Conservation (phyloP, 2,888 invertebrate genomes). For the Idaea biselata region DNA sequence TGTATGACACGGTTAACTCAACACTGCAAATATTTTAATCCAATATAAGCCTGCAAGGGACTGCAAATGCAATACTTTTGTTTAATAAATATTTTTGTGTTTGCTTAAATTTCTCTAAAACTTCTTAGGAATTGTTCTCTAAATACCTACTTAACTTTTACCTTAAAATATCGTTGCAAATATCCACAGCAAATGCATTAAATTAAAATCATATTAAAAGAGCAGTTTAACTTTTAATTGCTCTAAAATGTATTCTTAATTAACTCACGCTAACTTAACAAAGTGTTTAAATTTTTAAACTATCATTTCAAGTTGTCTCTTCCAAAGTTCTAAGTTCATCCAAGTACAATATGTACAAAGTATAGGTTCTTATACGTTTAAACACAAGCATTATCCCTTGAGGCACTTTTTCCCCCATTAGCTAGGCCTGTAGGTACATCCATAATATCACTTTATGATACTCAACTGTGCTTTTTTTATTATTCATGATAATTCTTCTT, state of each 20-base stretch:
- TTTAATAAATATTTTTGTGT: too few species aligned
- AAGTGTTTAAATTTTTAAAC: not conserved
- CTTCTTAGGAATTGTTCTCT: too few species aligned
- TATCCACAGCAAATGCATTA: too few species aligned
- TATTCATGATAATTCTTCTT: constrained; percentile 72
- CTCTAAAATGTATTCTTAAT: not conserved
- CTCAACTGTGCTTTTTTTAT: constrained; percentile 69
- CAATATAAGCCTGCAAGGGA: too few species aligned
- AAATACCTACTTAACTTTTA: too few species aligned
- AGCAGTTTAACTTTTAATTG: too few species aligned
- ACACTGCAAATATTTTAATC: too few species aligned
- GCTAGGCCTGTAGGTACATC: constrained; percentile 37
- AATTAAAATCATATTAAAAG: not conserved
- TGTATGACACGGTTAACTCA: too few species aligned
- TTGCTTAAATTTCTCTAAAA: constrained; percentile 14
- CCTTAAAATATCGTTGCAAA: too few species aligned
- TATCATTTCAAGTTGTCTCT: constrained; percentile 1
- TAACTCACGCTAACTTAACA: not conserved
- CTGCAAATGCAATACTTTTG: too few species aligned
- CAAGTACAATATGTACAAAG: constrained; percentile 27
- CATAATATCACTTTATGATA: constrained; percentile 75
- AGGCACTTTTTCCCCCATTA: constrained; percentile 68
- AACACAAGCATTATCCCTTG: constrained; percentile 45
- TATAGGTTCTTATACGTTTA: constrained; percentile 15
- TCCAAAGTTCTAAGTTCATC: constrained; percentile 15